Base-by-base conservation (phyloP, 2,888 invertebrate genomes). In the Scaptomyza flava region DNA sequence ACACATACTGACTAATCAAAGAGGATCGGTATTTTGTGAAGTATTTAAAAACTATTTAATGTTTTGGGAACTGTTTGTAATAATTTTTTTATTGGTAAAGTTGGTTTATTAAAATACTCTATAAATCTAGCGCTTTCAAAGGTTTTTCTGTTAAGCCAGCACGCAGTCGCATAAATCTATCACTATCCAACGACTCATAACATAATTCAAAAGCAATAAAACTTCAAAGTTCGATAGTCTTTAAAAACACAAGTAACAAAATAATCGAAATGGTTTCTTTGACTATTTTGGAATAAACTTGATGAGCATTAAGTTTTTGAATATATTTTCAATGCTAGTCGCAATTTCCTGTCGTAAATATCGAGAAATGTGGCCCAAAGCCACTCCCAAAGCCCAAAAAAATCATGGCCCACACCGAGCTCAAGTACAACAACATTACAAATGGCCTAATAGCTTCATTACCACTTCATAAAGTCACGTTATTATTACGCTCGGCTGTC, bases 401-500 rank as follows among this genome's bases (percentile, higher is more conserved):
- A 46, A 14, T 17, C 23, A 47, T 47, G 33, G 11, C 7, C 53
- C 52, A 52, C 27, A 36, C 23, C 27, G 27, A 17, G 38, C 50
- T 36, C 12, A 2, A 23, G 43, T 45, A 45, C 17, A 41, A 17
- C 23, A 23, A 70, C 68, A 59, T 66, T 70, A 63, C 60, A 17
- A 41, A 68, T 52, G 74, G 68, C 47, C 80, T 90, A 89, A 89
- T 89, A 73, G 89, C 81, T 89, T 89, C 89, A 89, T 89, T 89
- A 90, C 89, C 89, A 90, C 89, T 87, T 89, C 87, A 90, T 90
- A 89, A 89, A 89, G 89, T 89, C 87, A 89, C 90, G 89, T 89
- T 89, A 89, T 89, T 81, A 80, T 84, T 83, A 72, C 76, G 89
- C 69, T 77, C 68, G 69, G 54, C 76, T 79, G 85, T 73, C 85